A percentile compares a stretch with the other conserved stretches of the same genome.
Conservation (phyloP, 2,113 vertebrate genomes). For the Parotia lawesii region DNA sequence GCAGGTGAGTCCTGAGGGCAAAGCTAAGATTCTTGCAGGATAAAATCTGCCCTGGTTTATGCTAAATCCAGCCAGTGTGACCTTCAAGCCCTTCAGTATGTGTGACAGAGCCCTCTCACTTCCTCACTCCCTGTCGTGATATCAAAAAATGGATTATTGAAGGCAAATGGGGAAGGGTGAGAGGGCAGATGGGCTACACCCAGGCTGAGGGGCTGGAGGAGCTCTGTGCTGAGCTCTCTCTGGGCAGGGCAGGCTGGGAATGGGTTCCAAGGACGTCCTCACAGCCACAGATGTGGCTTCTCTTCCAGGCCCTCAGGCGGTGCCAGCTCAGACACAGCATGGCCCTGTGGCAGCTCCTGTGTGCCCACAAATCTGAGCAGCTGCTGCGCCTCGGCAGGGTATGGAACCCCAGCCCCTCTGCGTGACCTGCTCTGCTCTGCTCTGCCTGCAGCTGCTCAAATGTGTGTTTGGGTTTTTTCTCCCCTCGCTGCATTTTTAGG, state of each 20-base stretch:
- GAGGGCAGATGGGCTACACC: neutral
- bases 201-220: neutral
- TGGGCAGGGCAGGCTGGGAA: neutral
- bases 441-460: neutral
- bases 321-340: conserved; percentile 82
- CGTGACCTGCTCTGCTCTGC: neutral
- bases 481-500: conserved; percentile 63
- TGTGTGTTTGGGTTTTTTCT: neutral
- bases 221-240: neutral
- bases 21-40: neutral
- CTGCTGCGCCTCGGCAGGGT: conserved; percentile 85
- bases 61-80: neutral
- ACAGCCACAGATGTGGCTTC: neutral
- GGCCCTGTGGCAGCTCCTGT: conserved; percentile 89
- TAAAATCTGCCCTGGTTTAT: neutral
- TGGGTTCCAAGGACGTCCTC: neutral
- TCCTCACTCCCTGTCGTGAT: neutral
- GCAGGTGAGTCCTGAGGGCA: conserved; percentile 74
- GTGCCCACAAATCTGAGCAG: conserved; percentile 85
- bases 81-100: neutral
- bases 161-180: neutral
- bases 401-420: neutral
- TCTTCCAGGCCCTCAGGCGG: conserved; percentile 76
- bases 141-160: neutral
- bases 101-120: neutral